phyloP scores from a whole-genome alignment of 2,888 invertebrate genomes.

The Netelia fuscicornis region DNA sequence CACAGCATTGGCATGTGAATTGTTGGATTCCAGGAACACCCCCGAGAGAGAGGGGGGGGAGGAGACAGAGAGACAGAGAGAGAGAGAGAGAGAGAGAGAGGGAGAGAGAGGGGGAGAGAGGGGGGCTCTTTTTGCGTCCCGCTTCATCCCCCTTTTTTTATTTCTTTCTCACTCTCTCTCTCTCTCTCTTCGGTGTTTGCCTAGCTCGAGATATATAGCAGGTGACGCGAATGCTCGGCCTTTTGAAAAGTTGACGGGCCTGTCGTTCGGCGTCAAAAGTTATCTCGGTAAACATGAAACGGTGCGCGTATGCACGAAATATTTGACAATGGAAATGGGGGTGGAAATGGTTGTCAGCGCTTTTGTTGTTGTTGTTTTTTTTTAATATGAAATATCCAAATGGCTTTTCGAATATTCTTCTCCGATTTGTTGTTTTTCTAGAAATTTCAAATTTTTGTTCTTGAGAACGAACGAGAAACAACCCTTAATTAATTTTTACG shows the following conservation, averaged over 20 bases:
- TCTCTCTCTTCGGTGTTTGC: not conserved
- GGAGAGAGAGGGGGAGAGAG: too few species aligned
- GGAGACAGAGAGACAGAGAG: too few species aligned
- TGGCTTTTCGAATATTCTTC: too few species aligned
- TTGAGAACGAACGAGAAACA: too few species aligned
- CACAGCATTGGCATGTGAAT: constrained; percentile 31
- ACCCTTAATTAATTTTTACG: too few species aligned
- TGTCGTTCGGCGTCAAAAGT: constrained; percentile 4
- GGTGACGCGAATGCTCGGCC: not conserved
- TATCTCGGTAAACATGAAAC: not conserved
- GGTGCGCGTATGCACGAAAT: constrained; percentile 4
- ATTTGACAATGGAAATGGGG: not conserved
- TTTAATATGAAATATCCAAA: not conserved
- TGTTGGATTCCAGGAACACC: constrained; percentile 43
- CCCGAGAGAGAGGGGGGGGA: not conserved
- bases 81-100: too few species aligned
- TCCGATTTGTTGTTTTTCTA: too few species aligned
- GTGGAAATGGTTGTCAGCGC: not conserved
- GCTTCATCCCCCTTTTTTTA: constrained; percentile 26
- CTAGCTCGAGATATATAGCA: not conserved
- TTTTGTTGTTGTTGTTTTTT: not conserved
- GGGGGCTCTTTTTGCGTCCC: constrained; percentile 31
- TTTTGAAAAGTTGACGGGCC: constrained; percentile 3
- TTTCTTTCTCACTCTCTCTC: constrained; percentile 15
- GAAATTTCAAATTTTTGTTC: too few species aligned